phyloP scores from a whole-genome alignment of 2,888 invertebrate species.

The Litoditis marina region DNA sequence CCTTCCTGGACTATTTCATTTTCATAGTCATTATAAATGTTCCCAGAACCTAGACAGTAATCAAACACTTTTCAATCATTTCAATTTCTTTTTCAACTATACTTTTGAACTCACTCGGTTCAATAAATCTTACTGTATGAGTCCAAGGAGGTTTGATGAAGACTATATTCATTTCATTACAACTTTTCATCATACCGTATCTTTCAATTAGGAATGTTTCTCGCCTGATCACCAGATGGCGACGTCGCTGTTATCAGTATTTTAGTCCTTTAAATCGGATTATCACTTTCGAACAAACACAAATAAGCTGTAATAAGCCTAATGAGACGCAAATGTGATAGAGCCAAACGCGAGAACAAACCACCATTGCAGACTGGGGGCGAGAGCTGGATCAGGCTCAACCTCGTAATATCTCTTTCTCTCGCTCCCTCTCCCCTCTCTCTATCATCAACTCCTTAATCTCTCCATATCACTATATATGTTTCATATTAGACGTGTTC shows the following conservation, averaged over 20 bases:
- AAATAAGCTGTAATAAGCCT: constrained; percentile 1
- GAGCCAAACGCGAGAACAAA: not conserved
- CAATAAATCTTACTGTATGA: not conserved
- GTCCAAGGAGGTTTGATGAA: not conserved
- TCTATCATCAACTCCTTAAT: not conserved
- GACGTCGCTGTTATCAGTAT: too few species aligned
- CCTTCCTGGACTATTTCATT: too few species aligned
- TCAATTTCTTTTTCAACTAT: too few species aligned
- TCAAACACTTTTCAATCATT: too few species aligned
- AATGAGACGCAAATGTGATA: not conserved
- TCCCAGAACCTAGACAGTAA: too few species aligned
- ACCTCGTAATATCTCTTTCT: not conserved
- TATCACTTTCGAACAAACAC: constrained; percentile 1
- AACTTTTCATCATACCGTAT: not conserved
- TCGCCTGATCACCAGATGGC: too few species aligned
- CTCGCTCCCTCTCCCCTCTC: not conserved
- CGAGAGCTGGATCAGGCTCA: not conserved
- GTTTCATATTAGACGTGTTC: too few species aligned
- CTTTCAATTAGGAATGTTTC: too few species aligned
- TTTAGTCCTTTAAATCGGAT: too few species aligned
- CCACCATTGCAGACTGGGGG: not conserved
- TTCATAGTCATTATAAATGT: too few species aligned
- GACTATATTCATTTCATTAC: not conserved
- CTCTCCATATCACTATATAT: too few species aligned
- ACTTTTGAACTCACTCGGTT: too few species aligned